phyloP scores from a whole-genome alignment of 1,140 invertebrate species.

The Drosophila ogumai region DNA sequence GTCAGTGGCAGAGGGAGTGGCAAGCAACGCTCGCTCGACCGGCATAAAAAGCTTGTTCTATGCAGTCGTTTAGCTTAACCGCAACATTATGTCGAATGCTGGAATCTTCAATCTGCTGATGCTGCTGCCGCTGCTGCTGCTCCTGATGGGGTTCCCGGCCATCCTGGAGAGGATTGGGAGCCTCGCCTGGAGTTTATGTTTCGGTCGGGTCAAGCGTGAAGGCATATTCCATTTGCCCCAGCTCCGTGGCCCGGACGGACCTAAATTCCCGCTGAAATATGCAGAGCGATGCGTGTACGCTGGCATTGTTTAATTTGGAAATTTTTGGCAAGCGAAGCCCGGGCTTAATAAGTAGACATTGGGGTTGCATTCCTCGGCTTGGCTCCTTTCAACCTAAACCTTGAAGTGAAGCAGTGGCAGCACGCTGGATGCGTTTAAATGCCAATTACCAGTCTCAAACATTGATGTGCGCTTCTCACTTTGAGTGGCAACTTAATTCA shows the following conservation, averaged over 20 bases:
- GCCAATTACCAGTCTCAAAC: conserved; percentile 68
- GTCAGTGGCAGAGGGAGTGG: conserved; percentile 40
- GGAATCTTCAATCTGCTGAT: conserved; percentile 79
- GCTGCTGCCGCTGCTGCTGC: conserved; percentile 29
- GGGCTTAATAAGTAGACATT: conserved; percentile 36
- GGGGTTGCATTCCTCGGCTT: conserved; percentile 31
- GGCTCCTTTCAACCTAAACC: not conserved
- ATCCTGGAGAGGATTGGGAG: conserved; percentile 14
- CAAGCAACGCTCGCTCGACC: conserved; percentile 34
- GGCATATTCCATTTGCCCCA: conserved; percentile 68
- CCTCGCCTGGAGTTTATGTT: conserved; percentile 66
- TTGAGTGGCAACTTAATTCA: conserved; percentile 74
- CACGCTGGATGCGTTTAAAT: conserved; percentile 39
- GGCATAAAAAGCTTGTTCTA: conserved; percentile 82
- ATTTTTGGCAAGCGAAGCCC: conserved; percentile 29
- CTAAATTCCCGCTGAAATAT: conserved; percentile 73
- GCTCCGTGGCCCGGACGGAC: conserved; percentile 19
- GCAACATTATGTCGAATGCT: conserved; percentile 82
- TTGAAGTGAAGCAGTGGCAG: conserved; percentile 8
- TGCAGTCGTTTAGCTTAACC: conserved; percentile 81
- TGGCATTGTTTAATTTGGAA: conserved; percentile 56
- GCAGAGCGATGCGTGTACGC: conserved; percentile 49
- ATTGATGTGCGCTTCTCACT: conserved; percentile 69
- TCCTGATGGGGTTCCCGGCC: conserved; percentile 21
- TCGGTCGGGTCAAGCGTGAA: conserved; percentile 73